Evolutionary conservation across 2,797 vertebrate genomes (phyloP).

Genomic region (Sebastes oblongus): DNA sequence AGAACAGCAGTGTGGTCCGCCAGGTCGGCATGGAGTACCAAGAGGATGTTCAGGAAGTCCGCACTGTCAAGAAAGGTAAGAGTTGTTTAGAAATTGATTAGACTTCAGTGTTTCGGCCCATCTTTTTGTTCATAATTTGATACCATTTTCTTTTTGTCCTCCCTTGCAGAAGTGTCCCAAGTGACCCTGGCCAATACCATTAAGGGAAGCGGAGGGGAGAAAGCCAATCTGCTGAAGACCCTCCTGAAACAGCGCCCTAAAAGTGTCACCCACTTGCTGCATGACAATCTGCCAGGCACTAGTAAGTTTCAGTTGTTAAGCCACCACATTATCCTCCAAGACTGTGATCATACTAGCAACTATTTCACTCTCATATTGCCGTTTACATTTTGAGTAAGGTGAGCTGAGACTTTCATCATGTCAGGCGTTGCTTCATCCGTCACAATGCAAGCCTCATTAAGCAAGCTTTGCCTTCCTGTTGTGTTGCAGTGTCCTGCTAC

Average conservation of each 20-base stretch:
- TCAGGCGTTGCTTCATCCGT: conserved; percentile 6
- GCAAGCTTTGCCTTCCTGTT: conserved; percentile 28
- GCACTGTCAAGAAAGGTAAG: conserved; percentile 88
- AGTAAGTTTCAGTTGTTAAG: conserved; percentile 73
- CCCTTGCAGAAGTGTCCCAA: conserved; percentile 80
- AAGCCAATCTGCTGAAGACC: conserved; percentile 81
- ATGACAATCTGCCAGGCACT: conserved; percentile 92
- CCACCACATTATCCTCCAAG: too few species aligned
- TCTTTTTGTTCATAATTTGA: background rate
- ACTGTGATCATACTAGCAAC: too few species aligned
- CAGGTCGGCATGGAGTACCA: conserved; percentile 92
- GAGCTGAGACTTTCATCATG: background rate
- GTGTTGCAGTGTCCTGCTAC: conserved; percentile 87
- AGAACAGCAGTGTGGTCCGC: conserved; percentile 89
- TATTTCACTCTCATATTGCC: too few species aligned
- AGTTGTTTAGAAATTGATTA: background rate
- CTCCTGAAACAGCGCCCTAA: conserved; percentile 91
- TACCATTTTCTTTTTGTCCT: background rate
- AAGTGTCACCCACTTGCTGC: conserved; percentile 91
- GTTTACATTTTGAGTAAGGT: too few species aligned
- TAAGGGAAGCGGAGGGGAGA: conserved; percentile 60
- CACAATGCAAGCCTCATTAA: conserved; percentile 15
- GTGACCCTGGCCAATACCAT: conserved; percentile 48
- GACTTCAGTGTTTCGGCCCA: background rate
- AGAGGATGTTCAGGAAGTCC: conserved; percentile 94